A percentile compares a stretch with the other conserved stretches of the same genome.
These are phyloP conservation scores for Musca vetustissima DNA, from an alignment of 1,140 invertebrate species.

Conservation along the genomic window DNA sequence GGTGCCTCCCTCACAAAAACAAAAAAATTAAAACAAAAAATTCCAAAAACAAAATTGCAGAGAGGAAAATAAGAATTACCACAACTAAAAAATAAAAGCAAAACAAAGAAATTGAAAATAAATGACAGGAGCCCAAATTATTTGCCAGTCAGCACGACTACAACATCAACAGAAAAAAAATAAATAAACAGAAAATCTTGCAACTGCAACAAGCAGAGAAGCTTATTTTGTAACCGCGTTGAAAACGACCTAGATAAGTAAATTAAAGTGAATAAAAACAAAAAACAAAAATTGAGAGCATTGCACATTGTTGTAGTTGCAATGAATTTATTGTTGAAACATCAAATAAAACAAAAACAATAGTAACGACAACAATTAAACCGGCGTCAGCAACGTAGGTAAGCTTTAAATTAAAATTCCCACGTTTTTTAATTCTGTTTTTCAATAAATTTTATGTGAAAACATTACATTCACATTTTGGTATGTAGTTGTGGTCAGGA, in stretches of 20 bases:
- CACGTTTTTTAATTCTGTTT: too few species aligned
- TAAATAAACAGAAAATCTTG: background rate
- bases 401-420: too few species aligned
- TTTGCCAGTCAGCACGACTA: background rate
- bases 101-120: background rate
- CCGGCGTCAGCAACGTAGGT: too few species aligned
- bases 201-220: constrained; percentile 1
- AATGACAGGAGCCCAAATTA: too few species aligned
- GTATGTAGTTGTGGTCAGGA: too few species aligned
- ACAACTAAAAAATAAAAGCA: background rate
- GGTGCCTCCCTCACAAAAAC: constrained; percentile 7
- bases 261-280: background rate
- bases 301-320: constrained; percentile 5
- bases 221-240: background rate
- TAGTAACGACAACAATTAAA: background rate
- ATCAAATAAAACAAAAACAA: background rate
- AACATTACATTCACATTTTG: too few species aligned
- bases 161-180: background rate
- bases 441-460: too few species aligned
- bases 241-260: background rate
- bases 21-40: background rate
- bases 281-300: too few species aligned
- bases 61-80: constrained; percentile 10
- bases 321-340: constrained; percentile 13
- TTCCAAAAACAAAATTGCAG: background rate